Evolutionary conservation across 2,888 invertebrate genomes (phyloP), one percentile per base, ranked within the genome.

Genomic region (Priocnemis perturbator): DNA sequence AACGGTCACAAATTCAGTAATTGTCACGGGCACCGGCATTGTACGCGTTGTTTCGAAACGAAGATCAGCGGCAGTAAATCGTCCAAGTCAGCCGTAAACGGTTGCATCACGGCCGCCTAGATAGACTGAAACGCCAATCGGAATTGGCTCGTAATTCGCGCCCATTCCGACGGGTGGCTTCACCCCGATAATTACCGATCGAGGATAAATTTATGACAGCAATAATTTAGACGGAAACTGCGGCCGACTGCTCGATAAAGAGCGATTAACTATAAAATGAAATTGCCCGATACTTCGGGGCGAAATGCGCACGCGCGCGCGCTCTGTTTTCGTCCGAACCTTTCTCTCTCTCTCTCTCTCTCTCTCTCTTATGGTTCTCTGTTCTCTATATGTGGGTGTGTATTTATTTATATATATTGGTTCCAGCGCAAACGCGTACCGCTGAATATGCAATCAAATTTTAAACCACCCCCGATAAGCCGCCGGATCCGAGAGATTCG

Each of bases 161-260:
- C 67, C 75, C 26, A 77, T 77, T 82, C 69, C 79, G 81, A 76
- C 74, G 74, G 78, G 82, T 74, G 73, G 73, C 74, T 74, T 63
- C 71, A 57, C 71, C 57, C 70, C 77, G 77, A 83, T 83, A 83
- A 83, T 83, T 83, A 83, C 80, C 77, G 72, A 71, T 79, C 73
- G 69, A 52, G 69, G 78, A 77, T 78, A 77, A 81, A 83, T 83
- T 83, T 83, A 83, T 80, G 77, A 80, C 76, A 71, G 82, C 73
- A 71, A 78, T 83, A 81, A 83, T 83, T 82, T 79, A 76, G 69
- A 73, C 69, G 73, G 76, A 80, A 81, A 78, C 75, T 74, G 78
- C 73, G 75, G 69, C 73, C 76, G 78, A 72, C 70, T 77, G 73
- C 62, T 79, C 77, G 79, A 78, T 81, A 81, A 80, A 79, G 81